Conservation (phyloP, 2,113 vertebrate genomes). For the Channa argus region DNA sequence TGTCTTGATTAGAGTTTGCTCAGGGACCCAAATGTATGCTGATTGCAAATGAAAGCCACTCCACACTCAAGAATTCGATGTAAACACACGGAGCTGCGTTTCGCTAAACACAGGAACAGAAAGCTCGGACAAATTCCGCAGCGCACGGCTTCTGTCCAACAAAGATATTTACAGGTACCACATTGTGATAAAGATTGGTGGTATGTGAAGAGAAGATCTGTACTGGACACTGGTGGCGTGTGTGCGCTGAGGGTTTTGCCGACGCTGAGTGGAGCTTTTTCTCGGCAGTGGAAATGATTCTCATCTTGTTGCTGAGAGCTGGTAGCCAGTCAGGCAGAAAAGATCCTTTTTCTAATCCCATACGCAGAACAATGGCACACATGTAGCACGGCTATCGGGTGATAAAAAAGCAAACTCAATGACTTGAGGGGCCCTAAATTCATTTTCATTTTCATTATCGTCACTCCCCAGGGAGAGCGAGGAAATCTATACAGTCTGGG, state of each 20-base stretch:
- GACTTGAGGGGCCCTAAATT: conserved; percentile 71
- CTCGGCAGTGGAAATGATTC: conserved; percentile 69
- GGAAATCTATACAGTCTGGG: conserved; percentile 56
- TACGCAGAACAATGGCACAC: conserved; percentile 65
- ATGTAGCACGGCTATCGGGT: conserved; percentile 59
- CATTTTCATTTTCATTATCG: conserved; percentile 55
- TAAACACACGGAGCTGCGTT: conserved; percentile 62
- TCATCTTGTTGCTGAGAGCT: conserved; percentile 61
- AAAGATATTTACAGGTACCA: conserved; percentile 37
- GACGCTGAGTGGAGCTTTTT: conserved; percentile 40
- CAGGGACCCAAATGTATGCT: conserved; percentile 38
- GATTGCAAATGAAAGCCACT: conserved; percentile 62
- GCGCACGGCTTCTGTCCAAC: conserved; percentile 18
- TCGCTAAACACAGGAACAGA: conserved; percentile 74
- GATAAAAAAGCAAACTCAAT: conserved; percentile 73
- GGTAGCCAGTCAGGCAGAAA: conserved; percentile 75
- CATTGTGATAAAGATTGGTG: conserved; percentile 47
- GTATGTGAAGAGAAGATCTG: conserved; percentile 46
- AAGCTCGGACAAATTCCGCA: conserved; percentile 22
- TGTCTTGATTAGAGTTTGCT: conserved; percentile 55
- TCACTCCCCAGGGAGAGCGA: conserved; percentile 47
- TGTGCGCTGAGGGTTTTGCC: conserved; percentile 43
- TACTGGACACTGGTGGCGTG: conserved; percentile 25
- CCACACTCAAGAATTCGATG: conserved; percentile 30
- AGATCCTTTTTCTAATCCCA: conserved; percentile 70